Evolutionary conservation across 2,888 invertebrate species (phyloP), one percentile per base, ranked within the genome.

Genomic region (Leucania comma): DNA sequence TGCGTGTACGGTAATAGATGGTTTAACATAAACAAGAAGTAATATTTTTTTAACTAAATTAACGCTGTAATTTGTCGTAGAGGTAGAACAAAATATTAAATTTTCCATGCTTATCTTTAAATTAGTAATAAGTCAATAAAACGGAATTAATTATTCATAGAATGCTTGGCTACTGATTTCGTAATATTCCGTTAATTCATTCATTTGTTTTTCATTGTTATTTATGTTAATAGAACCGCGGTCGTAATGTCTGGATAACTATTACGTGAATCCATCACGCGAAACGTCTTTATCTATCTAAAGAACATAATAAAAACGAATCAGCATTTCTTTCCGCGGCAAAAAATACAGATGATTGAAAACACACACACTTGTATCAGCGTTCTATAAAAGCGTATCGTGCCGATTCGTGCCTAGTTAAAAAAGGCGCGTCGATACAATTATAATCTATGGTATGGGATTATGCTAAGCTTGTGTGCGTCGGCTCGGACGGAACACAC

Each of bases 401-500:
- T 29, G 29, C 29, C 29, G 2, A n/a, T n/a, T 32, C 29, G 35
- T 69, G 71, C 46, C 57, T 79, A 73, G 79, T 81, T 81, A 69
- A 79, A 81, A 80, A 81, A 81, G 73, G 81, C 68, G 72, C 76
- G 76, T 81, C 80, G 63, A 71, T 72, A 76, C 69, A 78, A 83
- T 77, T 81, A 78, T 90, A 90, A 82, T 92, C 93, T 92, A 85
- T 91, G 90, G 87, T 68, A 75, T 82, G 82, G 86, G 85, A 86
- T 84, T 85, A 80, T 58, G 73, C 64, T 80, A 72, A 75, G 83
- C 79, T 76, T 86, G 91, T 89, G 90, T 89, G 89, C 80, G 87
- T 90, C 88, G 75, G 68, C 80, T 78, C 68, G 86, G 76, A 84
- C 78, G 81, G 85, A 92, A 92, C 95, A 95, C 94, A 95, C 94